Percentiles rank a stretch among this genome's conserved stretches.
Evolutionary conservation across 2,113 vertebrate species (phyloP).

Genomic region (Cebidichthys violaceus): DNA sequence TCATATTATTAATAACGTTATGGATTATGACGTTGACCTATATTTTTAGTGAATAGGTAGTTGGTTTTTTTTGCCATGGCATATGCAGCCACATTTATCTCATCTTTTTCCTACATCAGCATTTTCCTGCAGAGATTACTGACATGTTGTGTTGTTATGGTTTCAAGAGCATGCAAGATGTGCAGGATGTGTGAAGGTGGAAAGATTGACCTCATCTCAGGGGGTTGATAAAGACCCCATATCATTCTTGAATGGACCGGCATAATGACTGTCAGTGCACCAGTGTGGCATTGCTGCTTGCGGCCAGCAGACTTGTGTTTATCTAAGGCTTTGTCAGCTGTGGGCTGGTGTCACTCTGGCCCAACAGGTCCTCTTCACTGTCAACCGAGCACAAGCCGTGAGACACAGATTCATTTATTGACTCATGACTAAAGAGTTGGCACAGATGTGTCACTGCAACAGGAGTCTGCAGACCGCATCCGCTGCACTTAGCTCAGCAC

Average conservation of each 20-base stretch:
- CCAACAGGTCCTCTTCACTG: conserved; percentile 57
- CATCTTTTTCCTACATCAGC: not conserved
- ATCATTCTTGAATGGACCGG: conserved; percentile 15
- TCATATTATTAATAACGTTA: not conserved
- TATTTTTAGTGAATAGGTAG: not conserved
- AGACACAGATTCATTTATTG: conserved; percentile 34
- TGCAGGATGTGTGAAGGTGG: not conserved
- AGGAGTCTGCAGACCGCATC: not conserved
- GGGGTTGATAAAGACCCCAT: conserved; percentile 12
- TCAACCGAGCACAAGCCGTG: not conserved
- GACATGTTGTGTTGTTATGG: not conserved
- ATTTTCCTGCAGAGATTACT: conserved; percentile 6
- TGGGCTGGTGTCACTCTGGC: conserved; percentile 31
- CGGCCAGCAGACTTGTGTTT: conserved; percentile 16
- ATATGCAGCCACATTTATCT: conserved; percentile 7
- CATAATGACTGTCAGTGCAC: conserved; percentile 7
- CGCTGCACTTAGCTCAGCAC: not conserved
- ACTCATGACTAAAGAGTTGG: conserved; percentile 35
- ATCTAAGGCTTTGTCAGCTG: conserved; percentile 25
- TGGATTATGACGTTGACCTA: not conserved
- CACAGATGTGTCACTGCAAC: conserved; percentile 11
- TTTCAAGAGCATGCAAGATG: not conserved
- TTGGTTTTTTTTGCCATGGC: not conserved
- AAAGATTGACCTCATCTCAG: conserved; percentile 43
- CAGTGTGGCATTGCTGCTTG: conserved; percentile 6